Conservation (phyloP, 1,140 invertebrate genomes). For the Frieseomelitta varia region DNA sequence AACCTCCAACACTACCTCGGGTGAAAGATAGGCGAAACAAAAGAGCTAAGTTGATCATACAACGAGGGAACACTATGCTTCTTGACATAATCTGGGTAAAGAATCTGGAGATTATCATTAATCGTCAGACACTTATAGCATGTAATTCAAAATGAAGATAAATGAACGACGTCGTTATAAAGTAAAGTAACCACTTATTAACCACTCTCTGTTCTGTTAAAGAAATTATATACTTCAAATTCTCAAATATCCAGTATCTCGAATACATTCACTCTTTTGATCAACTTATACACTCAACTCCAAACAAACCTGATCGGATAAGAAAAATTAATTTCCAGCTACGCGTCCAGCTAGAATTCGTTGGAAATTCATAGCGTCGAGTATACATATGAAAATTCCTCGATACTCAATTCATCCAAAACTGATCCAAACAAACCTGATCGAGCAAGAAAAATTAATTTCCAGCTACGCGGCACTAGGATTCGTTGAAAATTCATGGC, state of each 20-base stretch:
- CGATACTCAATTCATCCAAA: background rate
- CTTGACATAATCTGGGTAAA: background rate
- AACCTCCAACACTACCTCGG: background rate
- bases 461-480: background rate
- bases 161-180: background rate
- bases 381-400: no score
- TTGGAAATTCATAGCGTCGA: no score
- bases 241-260: background rate
- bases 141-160: no score
- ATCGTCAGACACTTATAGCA: no score
- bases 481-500: constrained; percentile 5
- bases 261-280: no score
- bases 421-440: background rate
- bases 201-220: background rate
- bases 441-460: background rate
- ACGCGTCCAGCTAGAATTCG: no score
- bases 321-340: no score
- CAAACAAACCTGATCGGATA: no score
- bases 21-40: background rate
- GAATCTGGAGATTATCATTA: background rate
- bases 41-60: background rate
- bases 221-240: background rate
- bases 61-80: background rate
- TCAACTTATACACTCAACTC: no score
- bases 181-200: background rate